These are phyloP conservation scores for Drosophila prolongata DNA, from an alignment of 2,888 invertebrate genomes.

Conservation along the genomic window DNA sequence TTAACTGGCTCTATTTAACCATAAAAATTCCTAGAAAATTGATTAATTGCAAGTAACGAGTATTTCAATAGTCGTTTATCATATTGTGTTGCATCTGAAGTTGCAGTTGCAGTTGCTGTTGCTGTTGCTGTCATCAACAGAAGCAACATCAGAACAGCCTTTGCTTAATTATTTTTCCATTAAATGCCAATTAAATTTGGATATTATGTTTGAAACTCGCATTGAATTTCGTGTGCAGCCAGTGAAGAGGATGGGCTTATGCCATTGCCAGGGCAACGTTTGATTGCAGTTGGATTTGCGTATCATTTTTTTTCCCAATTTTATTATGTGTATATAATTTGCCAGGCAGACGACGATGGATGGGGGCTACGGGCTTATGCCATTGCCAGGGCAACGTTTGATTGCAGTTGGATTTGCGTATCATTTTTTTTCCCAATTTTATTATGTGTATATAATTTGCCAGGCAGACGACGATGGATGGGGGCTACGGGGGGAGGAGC, in stretches of 20 bases:
- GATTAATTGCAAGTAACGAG: slow-evolving; percentile 1
- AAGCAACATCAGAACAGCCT: slow-evolving; percentile 21
- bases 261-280: slow-evolving; percentile 39
- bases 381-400: slow-evolving; percentile 43
- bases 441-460: slow-evolving; percentile 32
- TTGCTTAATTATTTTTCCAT: slow-evolving; percentile 67
- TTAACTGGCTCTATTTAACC: neutral
- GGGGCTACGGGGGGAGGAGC: neutral
- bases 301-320: slow-evolving; percentile 24
- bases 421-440: slow-evolving; percentile 23
- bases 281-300: slow-evolving; percentile 38
- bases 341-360: too few relatives aligned
- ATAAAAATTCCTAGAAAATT: neutral
- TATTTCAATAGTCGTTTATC: slow-evolving; percentile 23
- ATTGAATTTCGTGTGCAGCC: slow-evolving; percentile 12
- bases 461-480: slow-evolving; percentile 17
- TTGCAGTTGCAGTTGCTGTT: slow-evolving; percentile 4
- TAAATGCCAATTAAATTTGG: slow-evolving; percentile 63
- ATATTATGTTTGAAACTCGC: slow-evolving; percentile 29
- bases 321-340: too few relatives aligned
- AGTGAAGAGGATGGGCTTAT: neutral
- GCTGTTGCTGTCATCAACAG: slow-evolving; percentile 29
- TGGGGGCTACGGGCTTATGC: too few relatives aligned
- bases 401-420: slow-evolving; percentile 36
- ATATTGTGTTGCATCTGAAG: slow-evolving; percentile 6